Conservation (phyloP, 2,888 invertebrate genomes). For the Artemia sinica region DNA sequence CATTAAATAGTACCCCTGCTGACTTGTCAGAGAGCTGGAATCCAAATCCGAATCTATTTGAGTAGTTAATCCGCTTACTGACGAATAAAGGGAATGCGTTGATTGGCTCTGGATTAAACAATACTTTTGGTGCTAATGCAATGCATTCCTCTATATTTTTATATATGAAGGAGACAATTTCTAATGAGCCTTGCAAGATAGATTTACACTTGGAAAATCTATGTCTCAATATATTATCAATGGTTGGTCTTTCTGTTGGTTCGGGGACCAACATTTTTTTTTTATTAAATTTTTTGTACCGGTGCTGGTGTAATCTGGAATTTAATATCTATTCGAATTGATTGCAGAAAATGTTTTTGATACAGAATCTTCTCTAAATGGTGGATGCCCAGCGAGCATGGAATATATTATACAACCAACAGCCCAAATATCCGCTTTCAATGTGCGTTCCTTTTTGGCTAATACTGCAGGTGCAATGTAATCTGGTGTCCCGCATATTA, state of each 20-base stretch:
- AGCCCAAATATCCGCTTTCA: conserved; percentile 44
- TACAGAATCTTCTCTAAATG: too few species aligned
- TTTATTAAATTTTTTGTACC: too few species aligned
- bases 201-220: too few species aligned
- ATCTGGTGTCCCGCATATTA: conserved; percentile 45
- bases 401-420: conserved; percentile 40
- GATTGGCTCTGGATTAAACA: conserved; percentile 26
- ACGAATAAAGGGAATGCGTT: conserved; percentile 41
- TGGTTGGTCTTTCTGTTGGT: too few species aligned
- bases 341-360: conserved; percentile 11
- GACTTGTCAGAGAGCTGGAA: conserved; percentile 47
- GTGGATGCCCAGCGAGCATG: too few species aligned
- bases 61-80: conserved; percentile 52
- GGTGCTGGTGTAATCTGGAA: neutral
- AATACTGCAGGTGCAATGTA: conserved; percentile 45
- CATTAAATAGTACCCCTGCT: conserved; percentile 48
- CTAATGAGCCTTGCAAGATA: too few species aligned
- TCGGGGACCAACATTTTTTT: too few species aligned
- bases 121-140: too few species aligned
- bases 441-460: conserved; percentile 41
- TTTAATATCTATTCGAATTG: conserved; percentile 8
- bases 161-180: too few species aligned
- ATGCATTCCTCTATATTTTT: too few species aligned
- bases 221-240: too few species aligned
- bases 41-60: conserved; percentile 51